A percentile compares a stretch with the other conserved stretches of the same genome.
phyloP scores from a whole-genome alignment of 1,140 invertebrate species.

The Drosophila neocordata region DNA sequence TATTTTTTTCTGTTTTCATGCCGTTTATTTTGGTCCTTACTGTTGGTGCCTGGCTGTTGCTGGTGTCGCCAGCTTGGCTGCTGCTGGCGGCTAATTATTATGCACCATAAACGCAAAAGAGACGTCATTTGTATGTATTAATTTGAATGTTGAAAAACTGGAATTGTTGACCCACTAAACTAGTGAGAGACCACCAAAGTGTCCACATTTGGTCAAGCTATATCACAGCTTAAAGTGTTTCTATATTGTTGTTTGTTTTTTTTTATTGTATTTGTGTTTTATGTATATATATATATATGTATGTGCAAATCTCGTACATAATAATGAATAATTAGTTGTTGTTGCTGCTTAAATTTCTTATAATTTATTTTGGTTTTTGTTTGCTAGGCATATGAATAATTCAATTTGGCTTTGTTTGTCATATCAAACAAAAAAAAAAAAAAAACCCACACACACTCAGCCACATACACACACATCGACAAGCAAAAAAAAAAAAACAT shows the following conservation, averaged over 20 bases:
- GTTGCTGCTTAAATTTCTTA: constrained; percentile 57
- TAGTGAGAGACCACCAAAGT: constrained; percentile 62
- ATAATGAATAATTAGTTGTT: constrained; percentile 75
- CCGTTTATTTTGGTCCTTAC: constrained; percentile 37
- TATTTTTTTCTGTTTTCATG: constrained; percentile 47
- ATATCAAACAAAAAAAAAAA: constrained; percentile 15
- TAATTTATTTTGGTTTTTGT: constrained; percentile 78
- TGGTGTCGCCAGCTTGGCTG: constrained; percentile 35
- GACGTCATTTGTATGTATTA: constrained; percentile 78
- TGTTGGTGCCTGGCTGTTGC: constrained; percentile 13
- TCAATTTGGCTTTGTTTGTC: constrained; percentile 60
- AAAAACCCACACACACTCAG: background rate
- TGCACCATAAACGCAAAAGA: constrained; percentile 65
- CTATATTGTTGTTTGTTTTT: constrained; percentile 30
- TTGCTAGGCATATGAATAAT: constrained; percentile 73
- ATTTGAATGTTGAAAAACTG: constrained; percentile 82
- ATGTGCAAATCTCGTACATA: constrained; percentile 76
- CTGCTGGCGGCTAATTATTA: constrained; percentile 67
- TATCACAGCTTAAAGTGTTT: constrained; percentile 20
- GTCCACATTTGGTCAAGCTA: constrained; percentile 50
- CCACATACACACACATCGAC: background rate
- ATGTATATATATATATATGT: background rate
- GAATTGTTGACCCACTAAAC: constrained; percentile 82
- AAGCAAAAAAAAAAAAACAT: background rate
- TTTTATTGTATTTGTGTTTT: constrained; percentile 37